phyloP scores from a whole-genome alignment of 2,113 vertebrate species.

The Uria lomvia region DNA sequence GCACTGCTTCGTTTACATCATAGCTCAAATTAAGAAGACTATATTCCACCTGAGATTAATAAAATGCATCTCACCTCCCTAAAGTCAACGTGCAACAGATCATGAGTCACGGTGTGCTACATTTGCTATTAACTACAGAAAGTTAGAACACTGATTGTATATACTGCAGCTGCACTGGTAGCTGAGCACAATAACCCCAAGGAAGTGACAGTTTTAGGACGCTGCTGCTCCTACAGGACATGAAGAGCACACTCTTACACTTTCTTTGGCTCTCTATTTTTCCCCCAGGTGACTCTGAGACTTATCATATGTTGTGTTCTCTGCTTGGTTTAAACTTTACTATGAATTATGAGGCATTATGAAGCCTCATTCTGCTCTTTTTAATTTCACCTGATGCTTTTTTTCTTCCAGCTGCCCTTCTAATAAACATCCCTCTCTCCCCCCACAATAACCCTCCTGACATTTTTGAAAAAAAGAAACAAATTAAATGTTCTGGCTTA shows the following conservation, averaged over 20 bases:
- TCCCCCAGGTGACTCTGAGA: not conserved
- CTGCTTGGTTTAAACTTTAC: not conserved
- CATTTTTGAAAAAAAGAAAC: not conserved
- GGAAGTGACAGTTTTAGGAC: not conserved
- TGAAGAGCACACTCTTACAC: rapidly evolving
- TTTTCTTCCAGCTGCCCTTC: not conserved
- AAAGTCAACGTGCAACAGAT: not conserved
- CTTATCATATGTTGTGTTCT: not conserved
- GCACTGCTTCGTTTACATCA: not conserved
- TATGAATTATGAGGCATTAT: not conserved
- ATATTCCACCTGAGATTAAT: not conserved
- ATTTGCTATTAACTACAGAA: not conserved
- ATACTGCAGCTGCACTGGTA: not conserved
- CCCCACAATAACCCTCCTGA: not conserved
- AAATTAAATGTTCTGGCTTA: not conserved
- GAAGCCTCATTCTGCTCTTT: not conserved
- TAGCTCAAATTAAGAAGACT: not conserved
- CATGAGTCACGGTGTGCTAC: not conserved
- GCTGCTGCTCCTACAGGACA: not conserved
- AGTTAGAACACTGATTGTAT: not conserved
- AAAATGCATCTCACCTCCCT: not conserved
- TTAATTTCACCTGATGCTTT: conserved; percentile 11
- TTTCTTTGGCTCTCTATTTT: not conserved
- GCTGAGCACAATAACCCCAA: not conserved
- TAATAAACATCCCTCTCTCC: not conserved